Conservation (phyloP, 2,797 vertebrate species). For the Pipistrellus pipistrellus region DNA sequence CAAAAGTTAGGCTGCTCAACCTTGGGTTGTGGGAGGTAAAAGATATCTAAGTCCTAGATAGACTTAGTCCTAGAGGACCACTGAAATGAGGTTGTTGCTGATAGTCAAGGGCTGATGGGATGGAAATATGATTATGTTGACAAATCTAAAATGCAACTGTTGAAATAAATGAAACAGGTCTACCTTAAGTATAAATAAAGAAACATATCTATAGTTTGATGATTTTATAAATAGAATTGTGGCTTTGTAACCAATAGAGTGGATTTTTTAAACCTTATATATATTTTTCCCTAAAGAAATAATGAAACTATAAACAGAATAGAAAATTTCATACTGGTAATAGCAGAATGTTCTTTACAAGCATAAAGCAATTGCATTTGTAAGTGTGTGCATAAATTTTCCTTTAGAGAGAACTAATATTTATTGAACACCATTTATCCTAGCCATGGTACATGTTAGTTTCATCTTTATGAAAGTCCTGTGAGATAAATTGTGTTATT, state of each 20-base stretch:
- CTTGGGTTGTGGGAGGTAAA: not conserved
- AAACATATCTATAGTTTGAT: conserved; percentile 13
- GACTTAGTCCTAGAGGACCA: not conserved
- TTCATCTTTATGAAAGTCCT: not conserved
- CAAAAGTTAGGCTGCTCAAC: not conserved
- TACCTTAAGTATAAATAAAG: not conserved
- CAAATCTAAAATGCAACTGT: not conserved
- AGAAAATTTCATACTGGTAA: conserved; percentile 17
- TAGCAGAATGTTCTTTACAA: not conserved
- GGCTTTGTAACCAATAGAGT: not conserved
- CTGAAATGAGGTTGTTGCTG: not conserved
- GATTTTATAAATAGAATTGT: conserved; percentile 48
- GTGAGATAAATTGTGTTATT: conserved; percentile 34
- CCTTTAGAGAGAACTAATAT: conserved; percentile 41
- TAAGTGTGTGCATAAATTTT: not conserved
- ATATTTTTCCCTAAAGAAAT: not conserved
- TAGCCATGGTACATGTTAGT: not conserved
- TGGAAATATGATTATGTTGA: conserved; percentile 20
- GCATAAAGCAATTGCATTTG: not conserved
- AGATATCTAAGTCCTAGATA: not conserved
- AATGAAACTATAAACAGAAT: conserved; percentile 19
- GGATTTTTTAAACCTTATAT: not conserved
- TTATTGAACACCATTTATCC: conserved; percentile 51
- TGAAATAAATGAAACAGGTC: conserved; percentile 38
- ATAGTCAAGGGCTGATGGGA: not conserved